phyloP scores from a whole-genome alignment of 2,797 vertebrate genomes.

The Hoplostethus atlanticus region DNA sequence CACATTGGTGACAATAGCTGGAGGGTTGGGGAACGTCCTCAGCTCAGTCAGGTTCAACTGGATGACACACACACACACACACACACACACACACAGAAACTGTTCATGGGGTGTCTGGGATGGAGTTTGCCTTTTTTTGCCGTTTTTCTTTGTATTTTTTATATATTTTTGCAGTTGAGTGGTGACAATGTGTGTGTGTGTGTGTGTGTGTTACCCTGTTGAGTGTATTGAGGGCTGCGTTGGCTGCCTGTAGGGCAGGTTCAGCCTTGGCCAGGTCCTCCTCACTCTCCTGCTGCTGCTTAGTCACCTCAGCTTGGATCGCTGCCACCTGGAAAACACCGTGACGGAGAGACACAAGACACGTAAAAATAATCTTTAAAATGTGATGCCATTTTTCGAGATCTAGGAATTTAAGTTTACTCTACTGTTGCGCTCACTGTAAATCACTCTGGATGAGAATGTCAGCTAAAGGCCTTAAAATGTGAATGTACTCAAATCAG shows the following conservation, averaged over 20 bases:
- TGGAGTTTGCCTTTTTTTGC: conserved; percentile 11
- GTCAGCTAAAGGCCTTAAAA: no score
- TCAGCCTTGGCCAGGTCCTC: conserved; percentile 85
- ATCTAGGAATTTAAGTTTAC: no score
- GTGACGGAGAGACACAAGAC: background rate
- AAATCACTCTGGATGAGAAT: no score
- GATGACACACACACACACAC: conserved; percentile 28
- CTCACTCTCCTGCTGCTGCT: conserved; percentile 84
- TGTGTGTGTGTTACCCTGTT: conserved; percentile 77
- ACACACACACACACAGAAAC: conserved; percentile 33
- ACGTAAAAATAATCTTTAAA: background rate
- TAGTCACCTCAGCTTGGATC: conserved; percentile 85
- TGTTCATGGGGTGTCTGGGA: conserved; percentile 6
- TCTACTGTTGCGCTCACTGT: background rate
- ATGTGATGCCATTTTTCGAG: no score
- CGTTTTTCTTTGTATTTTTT: background rate
- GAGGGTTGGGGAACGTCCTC: conserved; percentile 85
- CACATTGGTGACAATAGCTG: conserved; percentile 77
- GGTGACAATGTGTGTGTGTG: background rate
- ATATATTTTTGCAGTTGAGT: no score
- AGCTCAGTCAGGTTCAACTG: conserved; percentile 86
- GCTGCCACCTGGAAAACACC: conserved; percentile 74
- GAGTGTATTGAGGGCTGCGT: conserved; percentile 82
- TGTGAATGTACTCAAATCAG: no score
- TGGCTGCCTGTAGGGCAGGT: conserved; percentile 81